These are phyloP conservation scores for Drosophila vallismaia DNA, from an alignment of 2,888 invertebrate genomes.

Conservation along the genomic window DNA sequence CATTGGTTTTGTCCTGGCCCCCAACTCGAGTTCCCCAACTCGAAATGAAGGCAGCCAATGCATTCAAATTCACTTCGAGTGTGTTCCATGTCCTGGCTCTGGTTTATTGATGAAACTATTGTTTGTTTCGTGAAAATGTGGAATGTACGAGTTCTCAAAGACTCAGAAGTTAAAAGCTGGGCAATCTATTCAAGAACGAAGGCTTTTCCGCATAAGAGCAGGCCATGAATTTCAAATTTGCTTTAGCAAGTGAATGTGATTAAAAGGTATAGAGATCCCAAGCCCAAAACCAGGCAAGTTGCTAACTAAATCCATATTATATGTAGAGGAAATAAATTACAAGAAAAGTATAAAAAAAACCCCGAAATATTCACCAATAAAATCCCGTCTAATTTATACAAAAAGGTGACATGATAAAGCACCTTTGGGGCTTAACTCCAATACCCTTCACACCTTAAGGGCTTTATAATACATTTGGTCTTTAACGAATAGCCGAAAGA, in stretches of 20 bases:
- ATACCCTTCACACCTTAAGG: neutral
- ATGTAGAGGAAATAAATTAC: no score
- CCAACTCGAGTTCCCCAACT: neutral
- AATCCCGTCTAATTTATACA: neutral
- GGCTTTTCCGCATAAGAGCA: neutral
- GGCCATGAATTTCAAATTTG: no score
- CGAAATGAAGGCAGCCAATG: neutral
- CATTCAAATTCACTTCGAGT: neutral
- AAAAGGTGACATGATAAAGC: neutral
- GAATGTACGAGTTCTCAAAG: neutral
- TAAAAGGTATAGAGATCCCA: no score
- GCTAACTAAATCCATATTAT: no score
- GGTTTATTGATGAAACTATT: conserved; percentile 1
- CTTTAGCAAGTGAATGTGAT: neutral
- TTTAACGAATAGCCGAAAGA: conserved; percentile 1
- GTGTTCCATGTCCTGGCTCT: neutral
- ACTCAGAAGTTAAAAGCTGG: neutral
- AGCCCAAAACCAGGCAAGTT: no score
- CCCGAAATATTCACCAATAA: no score
- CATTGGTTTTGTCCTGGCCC: neutral
- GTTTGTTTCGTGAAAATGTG: neutral
- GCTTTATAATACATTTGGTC: conserved; percentile 1
- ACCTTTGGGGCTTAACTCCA: neutral
- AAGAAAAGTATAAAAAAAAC: neutral
- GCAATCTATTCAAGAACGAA: neutral